Conservation (phyloP, 2,797 vertebrate species). For the Sternarchorhynchus goeldii region DNA sequence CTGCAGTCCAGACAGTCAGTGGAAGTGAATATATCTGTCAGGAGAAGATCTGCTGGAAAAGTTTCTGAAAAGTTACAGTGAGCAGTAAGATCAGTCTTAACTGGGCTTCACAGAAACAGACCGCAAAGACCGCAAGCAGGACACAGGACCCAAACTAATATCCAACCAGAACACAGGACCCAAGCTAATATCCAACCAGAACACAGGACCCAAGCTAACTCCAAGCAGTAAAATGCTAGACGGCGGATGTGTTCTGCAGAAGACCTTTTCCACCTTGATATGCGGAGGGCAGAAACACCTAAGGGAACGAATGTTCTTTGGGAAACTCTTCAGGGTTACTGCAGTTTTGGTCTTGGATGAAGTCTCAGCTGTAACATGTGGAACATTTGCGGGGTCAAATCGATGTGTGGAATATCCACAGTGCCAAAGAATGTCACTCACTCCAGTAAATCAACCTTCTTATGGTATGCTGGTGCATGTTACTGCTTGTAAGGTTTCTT, state of each 20-base stretch:
- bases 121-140: no score
- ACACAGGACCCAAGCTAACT: no score
- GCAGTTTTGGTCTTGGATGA: constrained; percentile 13
- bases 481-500: not conserved
- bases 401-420: constrained; percentile 1
- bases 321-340: not conserved
- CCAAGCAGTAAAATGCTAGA: not conserved
- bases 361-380: not conserved
- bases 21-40: no score
- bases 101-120: no score
- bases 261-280: not conserved
- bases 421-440: not conserved
- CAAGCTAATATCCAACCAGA: no score
- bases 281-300: no score
- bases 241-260: not conserved
- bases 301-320: not conserved
- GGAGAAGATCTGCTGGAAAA: no score
- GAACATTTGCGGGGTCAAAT: not conserved
- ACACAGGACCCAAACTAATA: no score
- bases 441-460: constrained; percentile 24
- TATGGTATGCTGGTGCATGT: constrained; percentile 35
- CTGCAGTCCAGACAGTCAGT: no score
- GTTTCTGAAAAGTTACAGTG: no score
- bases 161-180: no score
- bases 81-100: no score